Base-by-base conservation (phyloP, 2,888 invertebrate species). In the Hanleya hanleyi region DNA sequence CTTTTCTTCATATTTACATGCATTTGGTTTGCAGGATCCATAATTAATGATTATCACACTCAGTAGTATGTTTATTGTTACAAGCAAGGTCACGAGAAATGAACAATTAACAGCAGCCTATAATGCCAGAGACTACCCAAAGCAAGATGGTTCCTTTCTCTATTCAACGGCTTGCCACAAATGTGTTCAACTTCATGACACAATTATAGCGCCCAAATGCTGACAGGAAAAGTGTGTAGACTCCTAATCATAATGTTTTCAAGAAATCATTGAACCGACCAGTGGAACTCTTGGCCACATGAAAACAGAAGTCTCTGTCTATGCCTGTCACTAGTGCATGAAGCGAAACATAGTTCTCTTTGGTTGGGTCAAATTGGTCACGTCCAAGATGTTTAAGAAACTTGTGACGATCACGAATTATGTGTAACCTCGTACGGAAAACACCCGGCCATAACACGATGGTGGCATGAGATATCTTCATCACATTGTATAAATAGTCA, bases 321-420 rank as follows among this genome's bases (percentile, higher is more conserved):
- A 92, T 93, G 32, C 94, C 94, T 78, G 92, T 91, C 38, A 94
- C 93, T 69, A 99, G 90, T 38, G 92, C 92, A 73, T 92, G 91
- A 50, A 96, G 92, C 9, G 96, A 94, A 2, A 98, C 92, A 90
- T 95, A 98, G 84, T 95, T 94, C 83, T 95, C 95, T 89, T 94
- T 93, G 32, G 88, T 93, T 0, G 95, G 94, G 91, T 97, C 93
- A 90, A 95, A 98, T 88, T 98, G 97, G 26, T 93, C 94, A 83
- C 94, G 93, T 1, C 94, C 94, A 50, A 97, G 87, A 80, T 93
- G 92, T 83, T 93, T 91, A 70, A 99, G 92, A 90, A 96, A 99
- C 82, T 92, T 91, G 90, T 98, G 96, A 29, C 99, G 93, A 81
- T 94, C 93, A 84, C 93, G 93, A 33, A 97, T 85, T 81, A 93